Evolutionary conservation across 2,797 vertebrate species (phyloP).

Genomic region (Melopsittacus undulatus): DNA sequence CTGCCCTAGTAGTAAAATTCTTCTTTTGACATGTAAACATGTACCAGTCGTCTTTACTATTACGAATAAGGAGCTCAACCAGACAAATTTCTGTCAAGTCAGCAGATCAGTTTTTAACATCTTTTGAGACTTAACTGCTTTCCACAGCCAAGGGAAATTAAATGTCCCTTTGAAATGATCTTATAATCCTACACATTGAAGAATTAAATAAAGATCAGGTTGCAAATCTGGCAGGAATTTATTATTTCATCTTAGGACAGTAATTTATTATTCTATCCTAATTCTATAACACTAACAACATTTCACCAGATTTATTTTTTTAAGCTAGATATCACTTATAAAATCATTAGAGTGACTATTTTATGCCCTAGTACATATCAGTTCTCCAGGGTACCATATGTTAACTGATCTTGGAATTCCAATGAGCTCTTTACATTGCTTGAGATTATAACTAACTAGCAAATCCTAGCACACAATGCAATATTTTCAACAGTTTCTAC

Average conservation of each 20-base stretch:
- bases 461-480: not conserved
- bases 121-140: conserved; percentile 39
- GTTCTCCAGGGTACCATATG: not conserved
- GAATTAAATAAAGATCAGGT: conserved; percentile 34
- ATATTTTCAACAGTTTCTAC: not conserved
- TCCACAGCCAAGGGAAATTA: conserved; percentile 17
- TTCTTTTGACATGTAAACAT: not conserved
- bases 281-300: not conserved
- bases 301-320: not conserved
- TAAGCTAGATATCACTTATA: not conserved
- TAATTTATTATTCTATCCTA: not conserved
- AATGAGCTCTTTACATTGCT: not conserved
- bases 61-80: not conserved
- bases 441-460: not conserved
- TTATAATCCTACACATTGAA: conserved; percentile 11
- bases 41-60: not conserved
- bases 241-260: not conserved
- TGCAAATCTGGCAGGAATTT: conserved; percentile 18
- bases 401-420: not conserved
- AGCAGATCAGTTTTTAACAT: conserved; percentile 11
- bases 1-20: not conserved
- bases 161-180: not conserved
- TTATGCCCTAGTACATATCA: not conserved
- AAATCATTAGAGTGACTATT: not conserved
- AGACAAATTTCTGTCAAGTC: not conserved